These are phyloP conservation scores for Nephila pilipes DNA, from an alignment of 1,140 invertebrate genomes.

Conservation along the genomic window DNA sequence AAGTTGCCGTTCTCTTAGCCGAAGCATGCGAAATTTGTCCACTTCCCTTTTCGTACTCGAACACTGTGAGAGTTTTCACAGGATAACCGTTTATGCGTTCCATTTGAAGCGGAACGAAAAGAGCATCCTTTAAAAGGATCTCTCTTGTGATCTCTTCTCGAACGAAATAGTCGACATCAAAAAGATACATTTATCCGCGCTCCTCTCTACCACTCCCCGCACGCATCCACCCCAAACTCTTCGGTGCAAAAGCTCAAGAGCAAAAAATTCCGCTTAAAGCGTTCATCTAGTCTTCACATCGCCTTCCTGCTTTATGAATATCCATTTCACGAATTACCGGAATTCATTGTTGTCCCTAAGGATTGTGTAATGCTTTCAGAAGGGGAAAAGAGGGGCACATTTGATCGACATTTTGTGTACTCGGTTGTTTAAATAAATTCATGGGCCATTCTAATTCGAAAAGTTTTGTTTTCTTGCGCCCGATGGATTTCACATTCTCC, in stretches of 20 bases:
- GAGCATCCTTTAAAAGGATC: not conserved
- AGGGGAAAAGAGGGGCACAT: not conserved
- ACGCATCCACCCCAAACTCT: not conserved
- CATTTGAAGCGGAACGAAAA: slow-evolving; percentile 19
- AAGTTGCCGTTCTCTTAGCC: not conserved
- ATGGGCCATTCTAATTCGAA: slow-evolving; percentile 26
- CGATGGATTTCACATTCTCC: slow-evolving; percentile 17
- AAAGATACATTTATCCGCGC: slow-evolving; percentile 24
- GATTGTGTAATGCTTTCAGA: slow-evolving; percentile 36
- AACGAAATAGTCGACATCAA: not conserved
- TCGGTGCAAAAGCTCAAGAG: not conserved
- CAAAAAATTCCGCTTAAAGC: slow-evolving; percentile 25
- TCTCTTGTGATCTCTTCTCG: slow-evolving; percentile 1
- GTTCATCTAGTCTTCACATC: not conserved
- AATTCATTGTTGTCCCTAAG: slow-evolving; percentile 51
- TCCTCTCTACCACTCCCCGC: not conserved
- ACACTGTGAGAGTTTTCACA: not conserved
- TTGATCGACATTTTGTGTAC: slow-evolving; percentile 38
- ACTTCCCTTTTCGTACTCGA: not conserved
- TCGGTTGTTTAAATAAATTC: slow-evolving; percentile 54
- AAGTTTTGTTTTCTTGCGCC: slow-evolving; percentile 29
- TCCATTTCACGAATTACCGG: slow-evolving; percentile 53
- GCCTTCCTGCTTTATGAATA: slow-evolving; percentile 49
- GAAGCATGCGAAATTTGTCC: not conserved
- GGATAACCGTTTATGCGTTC: slow-evolving; percentile 7